Percentiles rank a stretch among this genome's conserved stretches.
phyloP scores from a whole-genome alignment of 2,113 vertebrate genomes.

The Pholis gunnellus region DNA sequence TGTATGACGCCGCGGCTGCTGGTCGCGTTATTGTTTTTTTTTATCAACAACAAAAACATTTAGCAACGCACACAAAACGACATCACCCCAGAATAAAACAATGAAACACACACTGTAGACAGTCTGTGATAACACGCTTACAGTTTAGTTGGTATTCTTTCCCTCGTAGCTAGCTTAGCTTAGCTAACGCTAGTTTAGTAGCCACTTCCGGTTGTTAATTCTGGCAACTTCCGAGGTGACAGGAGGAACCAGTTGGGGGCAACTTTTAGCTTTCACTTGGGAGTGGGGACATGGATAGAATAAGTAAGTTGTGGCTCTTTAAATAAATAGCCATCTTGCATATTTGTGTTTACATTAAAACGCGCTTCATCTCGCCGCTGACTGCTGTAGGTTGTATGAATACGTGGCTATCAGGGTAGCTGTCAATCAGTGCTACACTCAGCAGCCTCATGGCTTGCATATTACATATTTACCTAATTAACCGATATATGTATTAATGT shows the following conservation, averaged over 20 bases:
- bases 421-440: constrained; percentile 36
- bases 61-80: background rate
- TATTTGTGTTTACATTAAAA: no score
- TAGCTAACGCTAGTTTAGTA: background rate
- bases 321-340: background rate
- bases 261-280: constrained; percentile 54
- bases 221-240: constrained; percentile 67
- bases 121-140: background rate
- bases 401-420: constrained; percentile 43
- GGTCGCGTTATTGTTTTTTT: rapidly evolving
- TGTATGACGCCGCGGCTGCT: constrained; percentile 58
- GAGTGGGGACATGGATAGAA: constrained; percentile 78
- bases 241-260: constrained; percentile 18
- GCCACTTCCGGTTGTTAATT: constrained; percentile 64
- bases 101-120: background rate
- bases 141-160: background rate
- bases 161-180: background rate
- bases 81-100: rapidly evolving
- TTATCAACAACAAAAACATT: background rate
- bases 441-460: background rate
- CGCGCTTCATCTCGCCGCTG: background rate
- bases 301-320: constrained; percentile 58
- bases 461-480: background rate
- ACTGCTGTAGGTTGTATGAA: background rate
- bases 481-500: background rate